phyloP scores from a whole-genome alignment of 2,113 vertebrate genomes.

The Nothobranchius kuhntae region DNA sequence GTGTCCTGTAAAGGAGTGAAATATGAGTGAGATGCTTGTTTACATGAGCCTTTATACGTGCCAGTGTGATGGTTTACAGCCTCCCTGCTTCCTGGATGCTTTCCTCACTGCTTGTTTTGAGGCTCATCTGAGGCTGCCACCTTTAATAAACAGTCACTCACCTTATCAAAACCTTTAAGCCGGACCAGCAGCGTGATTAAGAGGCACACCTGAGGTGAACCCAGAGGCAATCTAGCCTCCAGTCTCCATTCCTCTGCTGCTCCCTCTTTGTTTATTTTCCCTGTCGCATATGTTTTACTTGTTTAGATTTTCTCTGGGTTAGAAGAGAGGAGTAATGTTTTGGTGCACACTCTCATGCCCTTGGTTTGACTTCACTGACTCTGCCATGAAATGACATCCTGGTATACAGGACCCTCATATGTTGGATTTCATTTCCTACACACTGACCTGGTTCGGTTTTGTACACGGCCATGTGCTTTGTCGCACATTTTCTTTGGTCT shows the following conservation, averaged over 20 bases:
- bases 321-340: slow-evolving; percentile 23
- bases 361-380: slow-evolving; percentile 27
- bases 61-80: slow-evolving; percentile 58
- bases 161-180: slow-evolving; percentile 56
- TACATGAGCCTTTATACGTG: slow-evolving; percentile 53
- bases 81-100: slow-evolving; percentile 53
- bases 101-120: slow-evolving; percentile 49
- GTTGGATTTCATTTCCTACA: slow-evolving; percentile 45
- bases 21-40: slow-evolving; percentile 64
- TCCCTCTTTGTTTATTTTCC: slow-evolving; percentile 44
- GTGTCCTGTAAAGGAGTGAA: slow-evolving; percentile 59
- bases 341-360: slow-evolving; percentile 16
- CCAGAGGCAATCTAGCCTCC: slow-evolving; percentile 55
- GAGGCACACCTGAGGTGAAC: slow-evolving; percentile 70
- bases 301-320: slow-evolving; percentile 32
- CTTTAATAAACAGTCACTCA: slow-evolving; percentile 68
- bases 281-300: slow-evolving; percentile 38
- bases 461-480: slow-evolving; percentile 17
- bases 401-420: slow-evolving; percentile 33
- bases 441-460: slow-evolving; percentile 45
- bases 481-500: slow-evolving; percentile 18
- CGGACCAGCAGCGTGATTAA: slow-evolving; percentile 59
- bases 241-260: slow-evolving; percentile 20
- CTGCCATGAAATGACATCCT: slow-evolving; percentile 22
- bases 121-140: slow-evolving; percentile 53